A percentile compares a stretch with the other conserved stretches of the same genome.
phyloP scores from a whole-genome alignment of 37 sponge, comb jelly and placozoan genomes.

The Aplysina aerophoba region DNA sequence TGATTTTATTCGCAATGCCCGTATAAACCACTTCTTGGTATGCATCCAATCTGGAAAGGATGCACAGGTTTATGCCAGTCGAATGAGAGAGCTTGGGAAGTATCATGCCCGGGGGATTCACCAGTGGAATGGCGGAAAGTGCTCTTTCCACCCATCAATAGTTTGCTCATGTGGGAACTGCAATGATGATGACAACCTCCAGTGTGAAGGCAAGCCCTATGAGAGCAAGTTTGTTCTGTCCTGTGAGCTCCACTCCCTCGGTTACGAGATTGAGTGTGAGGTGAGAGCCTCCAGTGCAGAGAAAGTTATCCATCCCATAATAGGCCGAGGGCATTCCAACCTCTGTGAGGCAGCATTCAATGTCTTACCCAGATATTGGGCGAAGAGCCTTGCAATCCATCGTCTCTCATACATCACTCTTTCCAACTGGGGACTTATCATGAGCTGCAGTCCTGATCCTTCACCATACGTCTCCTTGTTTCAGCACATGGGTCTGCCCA shows the following conservation, averaged over 20 bases:
- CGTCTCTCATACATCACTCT: not conserved
- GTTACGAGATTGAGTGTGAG: constrained; percentile 36
- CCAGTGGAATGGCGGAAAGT: constrained; percentile 34
- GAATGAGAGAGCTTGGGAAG: constrained; percentile 18
- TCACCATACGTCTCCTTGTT: constrained; percentile 4
- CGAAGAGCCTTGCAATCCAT: constrained; percentile 6
- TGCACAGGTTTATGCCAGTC: constrained; percentile 1
- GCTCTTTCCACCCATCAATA: constrained; percentile 34
- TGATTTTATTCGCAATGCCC: constrained; percentile 22
- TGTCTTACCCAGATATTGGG: constrained; percentile 17
- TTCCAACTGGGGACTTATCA: constrained; percentile 7
- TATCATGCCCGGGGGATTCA: constrained; percentile 46
- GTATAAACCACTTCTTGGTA: not conserved
- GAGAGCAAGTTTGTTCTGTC: constrained; percentile 5
- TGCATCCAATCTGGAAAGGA: not conserved
- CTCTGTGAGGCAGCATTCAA: constrained; percentile 28
- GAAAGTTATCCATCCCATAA: constrained; percentile 8
- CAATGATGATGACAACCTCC: not conserved
- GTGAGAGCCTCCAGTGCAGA: constrained; percentile 14
- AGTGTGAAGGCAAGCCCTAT: constrained; percentile 34
- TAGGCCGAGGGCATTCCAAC: constrained; percentile 38
- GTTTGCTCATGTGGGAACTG: constrained; percentile 35
- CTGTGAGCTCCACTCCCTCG: constrained; percentile 28
- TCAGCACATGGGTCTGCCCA: not conserved
- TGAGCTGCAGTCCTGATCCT: not conserved